Conservation (phyloP, 2,797 vertebrate genomes). For the Eremophila alpestris region DNA sequence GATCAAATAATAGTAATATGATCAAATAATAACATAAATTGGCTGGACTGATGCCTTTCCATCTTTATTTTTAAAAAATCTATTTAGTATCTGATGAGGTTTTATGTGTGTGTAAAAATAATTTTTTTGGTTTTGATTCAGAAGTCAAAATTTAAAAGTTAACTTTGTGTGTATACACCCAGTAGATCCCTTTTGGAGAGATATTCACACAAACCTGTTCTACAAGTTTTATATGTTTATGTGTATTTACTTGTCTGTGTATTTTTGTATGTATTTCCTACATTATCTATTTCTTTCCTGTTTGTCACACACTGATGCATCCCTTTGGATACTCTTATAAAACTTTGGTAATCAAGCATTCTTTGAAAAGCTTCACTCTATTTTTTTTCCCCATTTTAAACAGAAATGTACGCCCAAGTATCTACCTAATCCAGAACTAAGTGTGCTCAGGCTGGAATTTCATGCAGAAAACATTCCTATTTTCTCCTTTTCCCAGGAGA, state of each 20-base stretch:
- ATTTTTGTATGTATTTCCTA: not conserved
- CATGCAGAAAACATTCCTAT: not conserved
- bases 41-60: not conserved
- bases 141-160: not conserved
- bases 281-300: not conserved
- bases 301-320: not conserved
- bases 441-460: not conserved
- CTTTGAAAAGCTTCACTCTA: not conserved
- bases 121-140: not conserved
- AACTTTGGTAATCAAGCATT: not conserved
- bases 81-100: not conserved
- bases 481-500: conserved; percentile 3
- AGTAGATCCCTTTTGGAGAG: not conserved
- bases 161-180: not conserved
- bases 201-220: not conserved
- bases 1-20: not conserved
- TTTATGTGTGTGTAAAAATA: not conserved
- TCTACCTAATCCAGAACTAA: not conserved
- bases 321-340: not conserved
- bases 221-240: not conserved
- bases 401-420: not conserved
- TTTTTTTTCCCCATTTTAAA: not conserved
- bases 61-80: too few relatives aligned
- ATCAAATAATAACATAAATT: not conserved
- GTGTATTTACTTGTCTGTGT: not conserved